A percentile compares a stretch with the other conserved stretches of the same genome.
phyloP scores from a whole-genome alignment of 1,140 invertebrate species.

The Ptiloglossa arizonensis region DNA sequence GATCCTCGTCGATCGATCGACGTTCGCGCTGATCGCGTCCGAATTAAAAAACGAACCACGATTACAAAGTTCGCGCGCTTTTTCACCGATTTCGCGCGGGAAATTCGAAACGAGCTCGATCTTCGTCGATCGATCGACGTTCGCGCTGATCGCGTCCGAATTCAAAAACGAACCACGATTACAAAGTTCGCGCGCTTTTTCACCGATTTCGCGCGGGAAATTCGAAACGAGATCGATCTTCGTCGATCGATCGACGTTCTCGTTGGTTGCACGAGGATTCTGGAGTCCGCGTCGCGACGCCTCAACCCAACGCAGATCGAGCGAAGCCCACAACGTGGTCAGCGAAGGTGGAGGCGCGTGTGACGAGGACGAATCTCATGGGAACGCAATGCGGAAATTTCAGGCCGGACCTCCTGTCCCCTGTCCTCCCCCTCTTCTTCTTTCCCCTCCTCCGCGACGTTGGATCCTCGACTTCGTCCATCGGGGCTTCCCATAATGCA shows the following conservation, averaged over 20 bases:
- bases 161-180: too few relatives aligned
- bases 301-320: constrained; percentile 18
- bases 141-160: too few relatives aligned
- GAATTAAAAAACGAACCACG: constrained; percentile 25
- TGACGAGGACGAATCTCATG: constrained; percentile 73
- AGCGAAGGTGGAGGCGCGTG: not conserved
- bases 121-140: too few relatives aligned
- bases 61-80: constrained; percentile 1
- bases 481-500: constrained; percentile 33
- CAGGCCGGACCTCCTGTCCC: constrained; percentile 62
- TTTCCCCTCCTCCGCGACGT: not conserved
- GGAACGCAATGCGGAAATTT: constrained; percentile 79
- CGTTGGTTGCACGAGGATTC: constrained; percentile 1
- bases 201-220: too few relatives aligned
- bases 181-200: too few relatives aligned
- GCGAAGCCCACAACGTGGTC: too few relatives aligned
- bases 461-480: too few relatives aligned
- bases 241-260: too few relatives aligned
- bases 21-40: constrained; percentile 12
- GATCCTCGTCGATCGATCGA: too few relatives aligned
- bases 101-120: too few relatives aligned
- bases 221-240: too few relatives aligned
- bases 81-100: not conserved
- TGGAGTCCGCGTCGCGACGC: not conserved
- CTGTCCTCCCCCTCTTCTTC: not conserved